Evolutionary conservation across 2,797 vertebrate species (phyloP), one percentile per base, ranked within the genome.

Genomic region (Melanotaenia trifasciata): DNA sequence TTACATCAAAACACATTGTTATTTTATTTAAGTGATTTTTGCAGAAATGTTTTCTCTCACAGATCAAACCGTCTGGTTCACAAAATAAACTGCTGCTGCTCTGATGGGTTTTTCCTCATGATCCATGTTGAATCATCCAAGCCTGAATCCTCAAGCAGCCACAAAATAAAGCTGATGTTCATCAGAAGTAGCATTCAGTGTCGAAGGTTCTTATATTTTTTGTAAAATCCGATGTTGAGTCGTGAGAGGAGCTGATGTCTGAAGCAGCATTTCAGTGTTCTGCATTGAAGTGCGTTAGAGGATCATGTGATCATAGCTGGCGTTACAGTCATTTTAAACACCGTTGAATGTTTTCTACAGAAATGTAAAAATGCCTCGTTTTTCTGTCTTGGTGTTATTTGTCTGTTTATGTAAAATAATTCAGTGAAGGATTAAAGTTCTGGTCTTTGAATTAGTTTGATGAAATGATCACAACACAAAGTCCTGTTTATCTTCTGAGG

Each of bases 331-430:
- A 24, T 56, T 43, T 71, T 40, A 57, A 22, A 58, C 30, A 35
- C 0, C 14, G 26, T 43, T 22, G 16, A 57, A 45, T 67, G 53
- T 64, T 72, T 64, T 50, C 30, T 72, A 58, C 18, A n/a, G n/a
- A 56, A 33, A 22, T 20, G 51, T 64, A n/a, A 26, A 64, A 0
- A 18, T 10, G 53, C 35, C 47, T 43, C 53, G 14, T 54, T 57
- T 57, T 22, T n/a, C 64, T 22, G 64, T 66, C 67, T 51, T 5
- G 4, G 1, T 68, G 57, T 22, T 26, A 8, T 43, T 56, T 57
- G 26, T 33, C 28, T 50, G 24, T 24, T 8, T 33, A 2, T 47
- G 40, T 26, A 3, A 58, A 32, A 67, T 47, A 47, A 47, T 5
- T 30, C 5, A 20, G 38, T 40, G 38, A 36, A 63, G 16, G 40